Conservation (phyloP, 30 jellyfish, hydroid and myxozoan species). For the Chrysaora quinquecirrha region DNA sequence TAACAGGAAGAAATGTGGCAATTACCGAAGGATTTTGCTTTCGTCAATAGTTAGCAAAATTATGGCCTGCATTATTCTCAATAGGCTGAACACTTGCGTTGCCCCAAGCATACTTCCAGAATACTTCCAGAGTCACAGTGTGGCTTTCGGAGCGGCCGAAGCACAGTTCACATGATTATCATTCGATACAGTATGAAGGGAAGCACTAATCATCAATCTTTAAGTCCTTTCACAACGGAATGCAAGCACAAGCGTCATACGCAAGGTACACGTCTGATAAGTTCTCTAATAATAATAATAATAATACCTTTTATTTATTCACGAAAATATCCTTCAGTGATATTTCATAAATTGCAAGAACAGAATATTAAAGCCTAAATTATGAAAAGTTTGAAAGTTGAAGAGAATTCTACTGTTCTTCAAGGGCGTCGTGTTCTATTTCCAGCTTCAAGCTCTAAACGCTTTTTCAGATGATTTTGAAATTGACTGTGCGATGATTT, state of each 20-base stretch:
- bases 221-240: neutral
- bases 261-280: neutral
- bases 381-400: no score
- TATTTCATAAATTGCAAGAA: no score
- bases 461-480: no score
- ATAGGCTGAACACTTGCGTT: neutral
- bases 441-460: no score
- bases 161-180: conserved; percentile 9
- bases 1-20: conserved; percentile 12
- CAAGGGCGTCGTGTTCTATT: no score
- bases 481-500: no score
- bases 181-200: conserved; percentile 9
- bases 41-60: conserved; percentile 15
- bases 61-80: conserved; percentile 11
- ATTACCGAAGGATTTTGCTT: conserved; percentile 12
- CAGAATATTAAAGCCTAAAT: no score
- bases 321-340: no score
- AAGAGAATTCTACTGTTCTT: no score
- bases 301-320: no score
- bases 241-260: neutral
- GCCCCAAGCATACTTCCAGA: no score
- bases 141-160: conserved; percentile 14
- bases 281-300: no score
- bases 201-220: neutral
- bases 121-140: conserved; percentile 20